Evolutionary conservation across 2,797 vertebrate species (phyloP).

Genomic region (Philypnodon macrostomus): DNA sequence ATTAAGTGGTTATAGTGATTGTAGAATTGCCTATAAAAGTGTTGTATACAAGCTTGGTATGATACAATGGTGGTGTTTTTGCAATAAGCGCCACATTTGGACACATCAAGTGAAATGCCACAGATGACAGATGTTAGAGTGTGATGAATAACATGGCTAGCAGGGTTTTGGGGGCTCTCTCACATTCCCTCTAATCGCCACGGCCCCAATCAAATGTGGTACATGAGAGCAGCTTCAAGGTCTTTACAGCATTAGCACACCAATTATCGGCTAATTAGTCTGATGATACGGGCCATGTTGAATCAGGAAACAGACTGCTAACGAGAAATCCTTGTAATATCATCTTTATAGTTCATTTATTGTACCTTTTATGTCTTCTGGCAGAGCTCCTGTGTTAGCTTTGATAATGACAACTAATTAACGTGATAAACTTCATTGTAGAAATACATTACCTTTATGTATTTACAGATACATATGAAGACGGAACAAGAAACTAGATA

Average conservation of each 20-base stretch:
- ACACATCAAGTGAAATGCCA: constrained; percentile 17
- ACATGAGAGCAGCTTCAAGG: constrained; percentile 30
- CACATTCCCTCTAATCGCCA: constrained; percentile 20
- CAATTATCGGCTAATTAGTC: constrained; percentile 56
- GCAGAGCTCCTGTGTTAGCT: constrained; percentile 1
- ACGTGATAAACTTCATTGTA: constrained; percentile 15
- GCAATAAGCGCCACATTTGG: constrained; percentile 3
- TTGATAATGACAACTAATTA: constrained; percentile 23
- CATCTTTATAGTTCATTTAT: constrained; percentile 4
- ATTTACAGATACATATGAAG: too few species aligned
- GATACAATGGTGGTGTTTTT: not conserved
- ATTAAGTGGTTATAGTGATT: too few species aligned
- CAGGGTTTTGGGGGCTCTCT: constrained; percentile 12
- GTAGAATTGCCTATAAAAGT: not conserved
- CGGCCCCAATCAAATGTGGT: constrained; percentile 37
- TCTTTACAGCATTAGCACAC: constrained; percentile 34
- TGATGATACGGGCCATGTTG: constrained; percentile 23
- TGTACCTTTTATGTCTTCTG: constrained; percentile 8
- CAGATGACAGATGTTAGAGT: constrained; percentile 18
- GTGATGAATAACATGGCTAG: constrained; percentile 1
- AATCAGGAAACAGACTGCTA: constrained; percentile 17
- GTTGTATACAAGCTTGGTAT: not conserved
- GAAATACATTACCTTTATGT: too few species aligned
- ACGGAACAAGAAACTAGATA: too few species aligned
- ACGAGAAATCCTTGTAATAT: constrained; percentile 23